Percentiles rank a stretch among this genome's conserved stretches.
These are phyloP conservation scores for Periophthalmodon schlosseri DNA, from an alignment of 2,113 vertebrate genomes.

Conservation along the genomic window DNA sequence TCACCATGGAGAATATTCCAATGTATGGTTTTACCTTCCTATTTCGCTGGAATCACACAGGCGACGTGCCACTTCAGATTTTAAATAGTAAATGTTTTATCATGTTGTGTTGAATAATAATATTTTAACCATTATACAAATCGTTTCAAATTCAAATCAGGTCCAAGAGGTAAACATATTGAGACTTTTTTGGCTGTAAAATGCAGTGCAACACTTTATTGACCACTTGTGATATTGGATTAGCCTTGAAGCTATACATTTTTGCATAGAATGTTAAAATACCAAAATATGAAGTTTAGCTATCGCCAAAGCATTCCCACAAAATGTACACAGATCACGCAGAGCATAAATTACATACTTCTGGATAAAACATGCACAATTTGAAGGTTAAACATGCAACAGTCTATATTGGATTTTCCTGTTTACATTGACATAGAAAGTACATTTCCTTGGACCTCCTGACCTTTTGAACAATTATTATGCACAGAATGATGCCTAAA, in stretches of 20 bases:
- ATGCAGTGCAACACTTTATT: background rate
- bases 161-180: background rate
- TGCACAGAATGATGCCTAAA: conserved; percentile 12
- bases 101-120: background rate
- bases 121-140: background rate
- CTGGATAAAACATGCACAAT: conserved; percentile 4
- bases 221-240: background rate
- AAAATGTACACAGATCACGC: background rate
- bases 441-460: conserved; percentile 33
- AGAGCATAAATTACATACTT: background rate
- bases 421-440: conserved; percentile 12
- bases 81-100: too few species aligned
- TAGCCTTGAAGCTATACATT: conserved; percentile 1
- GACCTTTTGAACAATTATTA: conserved; percentile 35
- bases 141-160: background rate
- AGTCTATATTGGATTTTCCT: conserved; percentile 18
- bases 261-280: background rate
- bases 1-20: too few species aligned
- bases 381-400: conserved; percentile 17
- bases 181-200: background rate
- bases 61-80: too few species aligned
- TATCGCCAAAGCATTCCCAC: background rate
- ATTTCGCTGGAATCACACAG: too few species aligned
- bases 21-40: too few species aligned
- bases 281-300: background rate